A percentile compares a stretch with the other conserved stretches of the same genome.
Evolutionary conservation across 2,888 invertebrate species (phyloP).

Genomic region (Mesodorylaimus sp.): DNA sequence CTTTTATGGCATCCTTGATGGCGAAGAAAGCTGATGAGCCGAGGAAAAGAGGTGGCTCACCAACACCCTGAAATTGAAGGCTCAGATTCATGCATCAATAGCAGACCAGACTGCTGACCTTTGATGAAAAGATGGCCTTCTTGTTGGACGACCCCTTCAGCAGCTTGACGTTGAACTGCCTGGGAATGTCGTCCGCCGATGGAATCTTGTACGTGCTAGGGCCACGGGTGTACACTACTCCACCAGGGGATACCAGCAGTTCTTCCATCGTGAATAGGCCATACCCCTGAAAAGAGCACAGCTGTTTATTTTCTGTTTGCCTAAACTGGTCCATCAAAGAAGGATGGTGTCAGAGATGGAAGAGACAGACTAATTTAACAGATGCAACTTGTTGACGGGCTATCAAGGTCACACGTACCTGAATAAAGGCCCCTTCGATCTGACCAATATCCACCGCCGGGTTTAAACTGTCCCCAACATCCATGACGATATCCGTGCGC

Average conservation of each 20-base stretch:
- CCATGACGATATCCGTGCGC: slow-evolving; percentile 85
- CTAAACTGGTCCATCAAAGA: too few relatives aligned
- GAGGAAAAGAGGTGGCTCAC: slow-evolving; percentile 80
- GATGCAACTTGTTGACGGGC: too few relatives aligned
- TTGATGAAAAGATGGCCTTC: slow-evolving; percentile 78
- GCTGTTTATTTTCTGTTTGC: too few relatives aligned
- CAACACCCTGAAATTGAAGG: slow-evolving; percentile 53
- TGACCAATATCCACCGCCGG: slow-evolving; percentile 93
- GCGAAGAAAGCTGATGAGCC: slow-evolving; percentile 68
- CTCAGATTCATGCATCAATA: slow-evolving; percentile 4
- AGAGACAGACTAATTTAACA: too few relatives aligned
- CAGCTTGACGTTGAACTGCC: slow-evolving; percentile 73
- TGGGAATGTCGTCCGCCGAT: slow-evolving; percentile 72
- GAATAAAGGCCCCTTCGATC: slow-evolving; percentile 81
- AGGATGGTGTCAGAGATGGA: too few relatives aligned
- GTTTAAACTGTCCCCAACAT: slow-evolving; percentile 78
- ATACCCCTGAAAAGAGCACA: slow-evolving; percentile 46
- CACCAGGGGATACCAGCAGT: slow-evolving; percentile 62
- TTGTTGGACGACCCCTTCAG: slow-evolving; percentile 75
- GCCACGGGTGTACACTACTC: slow-evolving; percentile 60
- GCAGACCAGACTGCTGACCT: slow-evolving; percentile 43
- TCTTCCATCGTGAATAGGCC: slow-evolving; percentile 80
- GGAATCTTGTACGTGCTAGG: slow-evolving; percentile 88
- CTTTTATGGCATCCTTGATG: slow-evolving; percentile 55
- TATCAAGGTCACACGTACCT: slow-evolving; percentile 32